Conservation (phyloP, 2,888 invertebrate species). For the Stenchaetothrips biformis region DNA sequence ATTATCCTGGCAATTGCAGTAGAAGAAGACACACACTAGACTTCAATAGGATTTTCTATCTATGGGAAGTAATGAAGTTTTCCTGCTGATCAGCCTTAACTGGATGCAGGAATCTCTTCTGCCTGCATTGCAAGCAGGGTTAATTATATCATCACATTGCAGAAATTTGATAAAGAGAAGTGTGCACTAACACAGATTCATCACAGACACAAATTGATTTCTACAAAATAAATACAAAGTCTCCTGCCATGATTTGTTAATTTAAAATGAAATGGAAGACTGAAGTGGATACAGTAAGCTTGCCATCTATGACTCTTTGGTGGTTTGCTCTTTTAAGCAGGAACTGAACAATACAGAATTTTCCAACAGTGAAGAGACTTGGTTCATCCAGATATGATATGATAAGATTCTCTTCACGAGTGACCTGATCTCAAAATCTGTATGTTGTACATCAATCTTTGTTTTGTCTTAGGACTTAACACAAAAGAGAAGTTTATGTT, state of each 20-base stretch:
- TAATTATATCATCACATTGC: background rate
- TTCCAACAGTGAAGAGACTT: no score
- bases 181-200: background rate
- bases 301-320: background rate
- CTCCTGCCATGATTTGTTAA: background rate
- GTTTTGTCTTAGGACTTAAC: background rate
- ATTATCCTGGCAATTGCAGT: background rate
- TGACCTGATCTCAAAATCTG: background rate
- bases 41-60: background rate
- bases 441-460: background rate
- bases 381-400: background rate
- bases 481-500: background rate
- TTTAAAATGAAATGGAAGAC: background rate
- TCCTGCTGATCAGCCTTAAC: background rate
- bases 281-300: background rate
- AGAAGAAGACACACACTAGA: background rate
- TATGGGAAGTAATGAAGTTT: background rate
- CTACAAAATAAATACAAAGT: background rate
- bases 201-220: constrained; percentile 7
- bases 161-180: background rate
- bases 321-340: background rate
- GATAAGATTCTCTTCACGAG: background rate
- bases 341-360: background rate
- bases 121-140: background rate
- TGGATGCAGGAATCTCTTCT: background rate